Conservation (phyloP, 1,140 invertebrate species). For the Bursaphelenchus mucronatus region DNA sequence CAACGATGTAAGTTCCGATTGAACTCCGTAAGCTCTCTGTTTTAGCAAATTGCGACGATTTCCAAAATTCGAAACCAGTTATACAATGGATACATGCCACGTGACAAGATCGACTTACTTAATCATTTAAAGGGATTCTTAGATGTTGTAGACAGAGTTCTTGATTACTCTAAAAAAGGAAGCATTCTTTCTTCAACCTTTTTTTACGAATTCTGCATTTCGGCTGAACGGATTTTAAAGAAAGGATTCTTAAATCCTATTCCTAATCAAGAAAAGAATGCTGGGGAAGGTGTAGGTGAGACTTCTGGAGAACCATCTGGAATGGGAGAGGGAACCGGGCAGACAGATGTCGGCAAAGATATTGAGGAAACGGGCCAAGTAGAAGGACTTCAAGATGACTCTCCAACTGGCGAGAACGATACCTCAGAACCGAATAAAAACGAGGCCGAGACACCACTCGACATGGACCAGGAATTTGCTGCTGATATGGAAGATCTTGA, state of each 20-base stretch:
- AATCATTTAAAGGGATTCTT: too few species aligned
- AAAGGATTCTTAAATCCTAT: slow-evolving; percentile 82
- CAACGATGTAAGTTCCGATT: too few species aligned
- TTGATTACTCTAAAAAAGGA: too few species aligned
- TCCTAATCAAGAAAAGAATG: slow-evolving; percentile 69
- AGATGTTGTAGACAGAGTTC: too few species aligned
- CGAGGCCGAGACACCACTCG: slow-evolving; percentile 43
- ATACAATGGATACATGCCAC: too few species aligned
- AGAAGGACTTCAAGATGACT: slow-evolving; percentile 45
- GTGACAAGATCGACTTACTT: too few species aligned
- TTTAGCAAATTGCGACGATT: too few species aligned
- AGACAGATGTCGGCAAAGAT: slow-evolving; percentile 85
- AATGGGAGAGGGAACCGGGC: slow-evolving; percentile 59
- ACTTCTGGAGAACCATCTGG: slow-evolving; percentile 21
- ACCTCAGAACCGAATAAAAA: slow-evolving; percentile 69
- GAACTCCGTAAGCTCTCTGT: too few species aligned
- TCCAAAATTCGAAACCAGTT: too few species aligned
- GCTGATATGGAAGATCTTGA: slow-evolving; percentile 56
- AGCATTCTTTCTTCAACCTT: too few species aligned
- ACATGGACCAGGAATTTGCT: slow-evolving; percentile 59
- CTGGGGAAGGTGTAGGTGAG: slow-evolving; percentile 60
- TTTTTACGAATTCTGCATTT: neutral
- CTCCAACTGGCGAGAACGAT: slow-evolving; percentile 79
- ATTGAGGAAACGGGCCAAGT: slow-evolving; percentile 84
- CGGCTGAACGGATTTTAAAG: neutral